Percentiles rank a stretch among this genome's conserved stretches.
Conservation (phyloP, 2,113 vertebrate species). For the Microcebus tavaratra region DNA sequence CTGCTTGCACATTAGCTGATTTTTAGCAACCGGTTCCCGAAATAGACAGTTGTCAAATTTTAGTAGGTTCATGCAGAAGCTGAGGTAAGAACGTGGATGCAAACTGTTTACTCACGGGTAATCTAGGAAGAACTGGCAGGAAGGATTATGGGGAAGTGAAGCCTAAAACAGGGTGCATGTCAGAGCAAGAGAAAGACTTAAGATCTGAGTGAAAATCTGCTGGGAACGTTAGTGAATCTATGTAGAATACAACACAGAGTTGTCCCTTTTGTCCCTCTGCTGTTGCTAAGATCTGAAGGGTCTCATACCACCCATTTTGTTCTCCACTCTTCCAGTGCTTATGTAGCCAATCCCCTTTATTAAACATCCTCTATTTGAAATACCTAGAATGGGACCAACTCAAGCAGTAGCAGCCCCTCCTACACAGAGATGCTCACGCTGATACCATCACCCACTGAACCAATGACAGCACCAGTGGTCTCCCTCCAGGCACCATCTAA, state of each 20-base stretch:
- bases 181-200: neutral
- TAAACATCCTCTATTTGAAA: neutral
- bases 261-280: neutral
- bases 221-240: neutral
- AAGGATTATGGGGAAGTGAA: neutral
- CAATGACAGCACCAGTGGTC: neutral
- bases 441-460: neutral
- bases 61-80: neutral
- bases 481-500: neutral
- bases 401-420: neutral
- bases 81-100: neutral
- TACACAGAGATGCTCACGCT: neutral
- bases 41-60: neutral
- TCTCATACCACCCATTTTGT: neutral
- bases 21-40: neutral
- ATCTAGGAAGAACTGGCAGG: neutral
- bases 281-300: neutral
- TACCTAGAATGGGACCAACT: neutral
- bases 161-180: neutral
- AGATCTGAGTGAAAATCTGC: neutral
- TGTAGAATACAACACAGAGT: neutral
- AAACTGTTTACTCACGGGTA: neutral
- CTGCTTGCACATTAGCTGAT: neutral
- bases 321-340: neutral
- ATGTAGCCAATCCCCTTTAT: neutral